These are phyloP conservation scores for Nyctibius grandis DNA, from an alignment of 2,797 vertebrate genomes.

Conservation along the genomic window DNA sequence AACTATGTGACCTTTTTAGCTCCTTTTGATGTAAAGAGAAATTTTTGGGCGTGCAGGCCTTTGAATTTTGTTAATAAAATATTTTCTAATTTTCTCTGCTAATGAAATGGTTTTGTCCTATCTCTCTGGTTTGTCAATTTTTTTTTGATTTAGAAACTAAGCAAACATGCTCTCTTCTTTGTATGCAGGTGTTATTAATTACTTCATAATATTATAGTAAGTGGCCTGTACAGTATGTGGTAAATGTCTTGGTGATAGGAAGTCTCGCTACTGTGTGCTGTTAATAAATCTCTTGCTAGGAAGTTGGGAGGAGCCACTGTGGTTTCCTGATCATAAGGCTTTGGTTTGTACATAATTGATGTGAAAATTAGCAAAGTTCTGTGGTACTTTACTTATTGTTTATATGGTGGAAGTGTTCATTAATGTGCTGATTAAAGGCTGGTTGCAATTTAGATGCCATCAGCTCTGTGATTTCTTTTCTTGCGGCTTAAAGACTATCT, in stretches of 20 bases:
- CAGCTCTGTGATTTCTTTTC: neutral
- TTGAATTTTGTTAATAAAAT: neutral
- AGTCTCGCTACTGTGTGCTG: neutral
- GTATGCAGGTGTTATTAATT: slow-evolving; percentile 3
- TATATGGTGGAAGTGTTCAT: neutral
- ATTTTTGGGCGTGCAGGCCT: neutral
- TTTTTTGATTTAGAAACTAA: neutral
- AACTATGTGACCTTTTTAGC: neutral
- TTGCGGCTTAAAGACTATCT: neutral
- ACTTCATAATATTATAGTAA: neutral
- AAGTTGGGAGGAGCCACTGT: neutral
- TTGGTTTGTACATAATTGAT: neutral
- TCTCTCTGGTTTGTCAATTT: neutral
- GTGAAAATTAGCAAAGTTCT: neutral
- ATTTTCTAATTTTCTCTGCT: neutral
- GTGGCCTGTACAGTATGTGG: neutral
- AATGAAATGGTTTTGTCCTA: neutral
- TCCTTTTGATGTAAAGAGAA: neutral
- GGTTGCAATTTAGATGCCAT: neutral
- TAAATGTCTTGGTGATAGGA: neutral
- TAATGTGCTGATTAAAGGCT: neutral
- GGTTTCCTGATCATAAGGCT: neutral
- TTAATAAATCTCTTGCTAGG: slow-evolving; percentile 2
- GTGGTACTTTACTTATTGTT: neutral
- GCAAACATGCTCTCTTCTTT: neutral